phyloP scores from a whole-genome alignment of 2,888 invertebrate species.

The Rhingia rostrata region DNA sequence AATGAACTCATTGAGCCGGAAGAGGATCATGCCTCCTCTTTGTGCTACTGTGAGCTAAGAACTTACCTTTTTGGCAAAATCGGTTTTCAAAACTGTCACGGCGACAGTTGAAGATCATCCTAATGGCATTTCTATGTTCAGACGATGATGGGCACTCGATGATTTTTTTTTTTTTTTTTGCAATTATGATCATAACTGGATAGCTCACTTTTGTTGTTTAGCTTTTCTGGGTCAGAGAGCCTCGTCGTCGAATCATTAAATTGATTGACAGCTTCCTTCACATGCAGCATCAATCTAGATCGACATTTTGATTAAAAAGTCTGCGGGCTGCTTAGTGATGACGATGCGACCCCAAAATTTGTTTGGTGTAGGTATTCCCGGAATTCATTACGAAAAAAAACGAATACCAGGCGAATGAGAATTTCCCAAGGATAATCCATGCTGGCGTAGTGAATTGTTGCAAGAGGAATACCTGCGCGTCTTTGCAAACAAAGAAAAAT shows the following conservation, averaged over 20 bases:
- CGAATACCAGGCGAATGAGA: not conserved
- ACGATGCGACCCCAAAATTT: not conserved
- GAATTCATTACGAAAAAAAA: conserved; percentile 53
- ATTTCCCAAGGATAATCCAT: conserved; percentile 60
- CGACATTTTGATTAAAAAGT: conserved; percentile 27
- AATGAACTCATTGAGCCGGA: conserved; percentile 50
- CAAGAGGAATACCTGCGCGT: conserved; percentile 14
- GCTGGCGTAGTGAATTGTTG: conserved; percentile 35
- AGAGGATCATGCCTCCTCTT: conserved; percentile 45
- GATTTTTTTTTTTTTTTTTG: not conserved
- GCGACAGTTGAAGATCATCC: conserved; percentile 66
- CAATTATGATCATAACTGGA: conserved; percentile 20
- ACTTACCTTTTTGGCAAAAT: conserved; percentile 42
- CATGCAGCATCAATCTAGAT: conserved; percentile 28
- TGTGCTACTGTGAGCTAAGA: conserved; percentile 52
- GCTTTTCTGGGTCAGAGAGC: conserved; percentile 41
- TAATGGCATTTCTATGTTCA: conserved; percentile 68
- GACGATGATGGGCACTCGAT: conserved; percentile 19
- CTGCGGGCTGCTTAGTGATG: conserved; percentile 10
- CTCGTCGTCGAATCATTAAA: not conserved
- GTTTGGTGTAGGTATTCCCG: conserved; percentile 5
- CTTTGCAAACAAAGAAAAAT: conserved; percentile 6
- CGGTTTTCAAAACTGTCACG: conserved; percentile 21
- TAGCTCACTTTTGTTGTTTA: conserved; percentile 1
- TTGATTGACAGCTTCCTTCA: conserved; percentile 59